These are phyloP conservation scores for Baryphthengus martii DNA, from an alignment of 2,113 vertebrate genomes.

Conservation along the genomic window DNA sequence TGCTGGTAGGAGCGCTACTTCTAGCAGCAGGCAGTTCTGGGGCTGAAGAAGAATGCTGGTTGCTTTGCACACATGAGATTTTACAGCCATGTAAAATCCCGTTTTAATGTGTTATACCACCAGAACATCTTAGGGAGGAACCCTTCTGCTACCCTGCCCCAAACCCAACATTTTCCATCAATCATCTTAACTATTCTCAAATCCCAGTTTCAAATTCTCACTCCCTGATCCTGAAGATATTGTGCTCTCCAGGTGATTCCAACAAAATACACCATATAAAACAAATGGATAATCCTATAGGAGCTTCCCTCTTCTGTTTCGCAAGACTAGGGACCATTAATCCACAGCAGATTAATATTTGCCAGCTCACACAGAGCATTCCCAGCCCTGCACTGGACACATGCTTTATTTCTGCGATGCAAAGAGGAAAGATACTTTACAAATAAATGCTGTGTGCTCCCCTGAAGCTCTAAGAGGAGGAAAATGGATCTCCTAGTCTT, in stretches of 20 bases:
- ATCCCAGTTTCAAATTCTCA: neutral
- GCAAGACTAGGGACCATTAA: no score
- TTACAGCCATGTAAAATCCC: neutral
- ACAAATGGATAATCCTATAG: neutral
- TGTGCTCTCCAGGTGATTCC: neutral
- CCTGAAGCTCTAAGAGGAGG: neutral
- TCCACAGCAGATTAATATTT: neutral
- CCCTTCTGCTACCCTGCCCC: neutral
- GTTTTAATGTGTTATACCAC: neutral
- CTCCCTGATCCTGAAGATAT: neutral
- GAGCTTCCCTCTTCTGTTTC: neutral
- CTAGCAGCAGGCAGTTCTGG: neutral
- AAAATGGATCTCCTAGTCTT: neutral
- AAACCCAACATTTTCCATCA: neutral
- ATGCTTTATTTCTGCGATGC: neutral
- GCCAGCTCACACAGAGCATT: neutral
- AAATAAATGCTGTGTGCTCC: neutral
- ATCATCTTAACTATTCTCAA: neutral
- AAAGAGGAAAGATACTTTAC: neutral
- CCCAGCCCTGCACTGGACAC: neutral
- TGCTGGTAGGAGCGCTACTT: neutral
- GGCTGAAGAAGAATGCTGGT: neutral
- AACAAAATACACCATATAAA: neutral
- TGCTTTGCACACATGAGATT: neutral
- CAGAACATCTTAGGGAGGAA: neutral